Evolutionary conservation across 2,113 vertebrate species (phyloP), one percentile per base, ranked within the genome.

Genomic region (Menura novaehollandiae): DNA sequence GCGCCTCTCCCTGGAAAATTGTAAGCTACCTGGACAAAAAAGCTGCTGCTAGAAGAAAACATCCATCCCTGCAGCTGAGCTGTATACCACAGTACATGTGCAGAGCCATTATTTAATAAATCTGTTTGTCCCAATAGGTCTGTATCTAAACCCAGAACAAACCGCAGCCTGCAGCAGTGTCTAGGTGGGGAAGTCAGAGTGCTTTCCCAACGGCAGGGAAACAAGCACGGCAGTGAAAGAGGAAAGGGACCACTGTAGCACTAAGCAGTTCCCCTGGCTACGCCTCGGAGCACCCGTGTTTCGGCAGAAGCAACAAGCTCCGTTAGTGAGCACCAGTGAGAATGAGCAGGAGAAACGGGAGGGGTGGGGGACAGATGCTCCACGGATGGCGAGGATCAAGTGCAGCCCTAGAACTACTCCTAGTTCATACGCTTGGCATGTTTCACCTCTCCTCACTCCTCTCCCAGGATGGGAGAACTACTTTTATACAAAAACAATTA

Each of bases 401-500:
- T 43, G 66, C 60, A 66, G 64, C 74, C 47, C 66, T 46, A 46
- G 49, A 91, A 83, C 85, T 35, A 62, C 55, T 59, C 63, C 47
- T n/a, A 46, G 44, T 73, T 93, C 78, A 49, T 32, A 37, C 1
- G 2, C 76, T 27, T 51, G 39, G 26, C 53, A n/a, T 56, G 69
- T 85, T 66, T 63, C 63, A 66, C 26, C 35, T 71, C 76, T 72
- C 74, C 27, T 37, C 58, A 67, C 44, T 41, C 47, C 73, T 86
- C 68, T 19, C 51, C 69, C 35, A 60, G 9, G 63, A 72, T 33
- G 15, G 58, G 22, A 72, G 55, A 94, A 71, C 74, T 58, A 82
- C 59, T 78, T 64, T 55, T 56, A 64, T 16, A 88, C 32, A 59
- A 58, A 66, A 85, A 63, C 13, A 90, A 72, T 90, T 81, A 94